Base-by-base conservation (phyloP, 2,797 vertebrate genomes). In the Cirrhinus molitorella region DNA sequence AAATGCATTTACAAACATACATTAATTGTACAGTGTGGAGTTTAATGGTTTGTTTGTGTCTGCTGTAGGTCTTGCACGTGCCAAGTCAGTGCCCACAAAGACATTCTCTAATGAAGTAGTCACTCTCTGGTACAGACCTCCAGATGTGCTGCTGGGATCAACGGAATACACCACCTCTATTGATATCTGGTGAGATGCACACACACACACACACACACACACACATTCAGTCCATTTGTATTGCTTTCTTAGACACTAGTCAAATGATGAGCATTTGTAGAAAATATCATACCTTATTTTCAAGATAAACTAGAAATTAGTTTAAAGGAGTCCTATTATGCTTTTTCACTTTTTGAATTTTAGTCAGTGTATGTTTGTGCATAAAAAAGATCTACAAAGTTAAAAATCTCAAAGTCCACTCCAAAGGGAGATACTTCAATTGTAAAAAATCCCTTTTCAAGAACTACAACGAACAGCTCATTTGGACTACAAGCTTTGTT, bases 141-240 rank as follows among this genome's bases (percentile, higher is more conserved):
- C 95, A 5, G 95, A 96, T 81, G 95, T 96, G 25, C 93, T 96
- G 28, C 90, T 96, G 28, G 95, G 95, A 57, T 95, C 95, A 73
- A 96, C 95, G 5, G 95, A 96, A 76, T 96, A 96, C 89, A 94
- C 94, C 2, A 96, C 95, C 17, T 94, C 94, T 57, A 95, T 96
- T 25, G 95, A 96, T 89, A 96, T 96, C 94, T 96, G 95, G 95
- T 96, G 82, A 94, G 94, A 31, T 0, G 31, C 13, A 80, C 34
- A 67, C 40, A 84, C 76, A 51, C 63, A 13, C 6, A 68, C 13
- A 80, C 34, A 67, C 40, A 84, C 76, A 51, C 63, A 13, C 6
- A 68, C 40, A 45, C 3, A 1, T 25, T 43, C 67, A 23, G 12
- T 16, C 40, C n/a, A 23, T 2, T 45, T 68, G 10, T 5, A 6